Conservation (phyloP, 30 jellyfish, hydroid and myxozoan genomes). For the Aurelia aurita region DNA sequence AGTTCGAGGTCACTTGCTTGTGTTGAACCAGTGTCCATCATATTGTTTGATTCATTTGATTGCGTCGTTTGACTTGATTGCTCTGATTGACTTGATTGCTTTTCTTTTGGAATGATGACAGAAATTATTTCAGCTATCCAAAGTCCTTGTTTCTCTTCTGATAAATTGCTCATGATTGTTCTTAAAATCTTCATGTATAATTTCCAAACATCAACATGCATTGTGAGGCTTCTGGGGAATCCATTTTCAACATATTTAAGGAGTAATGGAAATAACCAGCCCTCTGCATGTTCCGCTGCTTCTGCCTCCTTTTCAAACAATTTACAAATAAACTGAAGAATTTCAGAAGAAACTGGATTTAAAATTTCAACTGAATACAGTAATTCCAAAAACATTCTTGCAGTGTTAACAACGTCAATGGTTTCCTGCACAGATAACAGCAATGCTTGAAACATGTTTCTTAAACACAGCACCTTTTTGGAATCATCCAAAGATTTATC, state of each 20-base stretch:
- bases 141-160: constrained; percentile 8
- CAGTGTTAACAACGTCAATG: background rate
- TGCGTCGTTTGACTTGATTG: too few species aligned
- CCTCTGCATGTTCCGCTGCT: background rate
- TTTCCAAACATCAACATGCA: constrained; percentile 11
- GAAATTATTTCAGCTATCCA: background rate
- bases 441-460: constrained; percentile 32
- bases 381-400: constrained; percentile 10
- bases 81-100: too few species aligned
- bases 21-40: too few species aligned
- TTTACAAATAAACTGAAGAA: constrained; percentile 9
- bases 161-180: constrained; percentile 8
- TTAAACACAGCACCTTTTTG: background rate
- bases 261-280: background rate
- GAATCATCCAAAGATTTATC: background rate
- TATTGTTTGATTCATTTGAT: too few species aligned
- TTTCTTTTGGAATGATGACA: too few species aligned
- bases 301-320: background rate
- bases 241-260: constrained; percentile 2
- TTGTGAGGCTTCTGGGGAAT: background rate
- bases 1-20: too few species aligned
- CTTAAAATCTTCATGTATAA: background rate
- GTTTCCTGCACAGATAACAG: constrained; percentile 3
- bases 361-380: background rate
- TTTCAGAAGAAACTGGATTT: background rate